Evolutionary conservation across 2,113 vertebrate species (phyloP), one percentile per base, ranked within the genome.

Genomic region (Raja brachyura): DNA sequence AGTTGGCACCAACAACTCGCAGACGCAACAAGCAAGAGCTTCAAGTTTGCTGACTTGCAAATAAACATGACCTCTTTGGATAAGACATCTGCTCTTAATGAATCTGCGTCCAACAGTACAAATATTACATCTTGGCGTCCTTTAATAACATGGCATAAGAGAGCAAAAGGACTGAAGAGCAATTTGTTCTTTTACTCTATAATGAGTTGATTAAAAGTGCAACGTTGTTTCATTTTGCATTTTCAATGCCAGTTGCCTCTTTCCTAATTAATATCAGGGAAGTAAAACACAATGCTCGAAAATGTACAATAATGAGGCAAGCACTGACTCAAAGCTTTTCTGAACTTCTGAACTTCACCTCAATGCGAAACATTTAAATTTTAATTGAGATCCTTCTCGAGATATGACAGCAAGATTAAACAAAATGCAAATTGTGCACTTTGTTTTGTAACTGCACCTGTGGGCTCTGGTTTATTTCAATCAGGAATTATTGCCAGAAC

Each of bases 391-490:
- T 74, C 66, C 66, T 54, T 73, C 11, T 68, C 9, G 39, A 48
- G 33, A 56, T 85, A 85, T 25, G 39, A 48, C 6, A 5, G 90
- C 5, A 54, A 73, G 48, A 74, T 54, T 92, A 73, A 73, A 92
- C 88, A 48, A 92, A 92, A 73, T 18, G 20, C 33, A 33, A 68
- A 28, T 70, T 10, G 31, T 68, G 63, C 63, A 48, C 20, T 48
- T 54, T 92, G 63, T 48, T 48, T 48, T 48, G 16, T 48, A 48
- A 13, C 66, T 92, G 66, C n/a, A 73, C 31, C 63, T 73, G 33
- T 48, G 22, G 39, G 39, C 68, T 73, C 66, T 54, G 54, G 81
- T 85, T 81, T 85, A 54, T 92, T 88, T 92, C 90, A 73, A 39
- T 92, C 39, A 73, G 68, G 39, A 73, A 73, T 74, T 39, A 28